phyloP scores from a whole-genome alignment of 2,888 invertebrate species.

The Ectemnius cavifrons region DNA sequence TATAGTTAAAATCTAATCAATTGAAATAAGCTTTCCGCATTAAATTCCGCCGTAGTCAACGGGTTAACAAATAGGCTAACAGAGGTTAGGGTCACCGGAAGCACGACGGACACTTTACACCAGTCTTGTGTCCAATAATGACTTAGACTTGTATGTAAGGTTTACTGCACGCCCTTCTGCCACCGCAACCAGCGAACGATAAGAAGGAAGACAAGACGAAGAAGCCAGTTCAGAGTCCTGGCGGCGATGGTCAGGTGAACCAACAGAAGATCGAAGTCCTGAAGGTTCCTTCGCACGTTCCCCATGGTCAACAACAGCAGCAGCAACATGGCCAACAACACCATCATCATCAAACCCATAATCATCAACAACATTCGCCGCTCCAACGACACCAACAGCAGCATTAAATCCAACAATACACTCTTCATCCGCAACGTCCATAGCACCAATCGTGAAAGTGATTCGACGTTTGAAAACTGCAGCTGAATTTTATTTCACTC shows the following conservation, averaged over 20 bases:
- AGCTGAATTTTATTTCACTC: too few species aligned
- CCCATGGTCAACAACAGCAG: constrained; percentile 31
- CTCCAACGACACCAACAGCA: constrained; percentile 5
- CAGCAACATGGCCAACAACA: constrained; percentile 19
- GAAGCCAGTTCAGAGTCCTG: constrained; percentile 21
- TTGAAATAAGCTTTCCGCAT: too few species aligned
- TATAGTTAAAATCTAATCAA: too few species aligned
- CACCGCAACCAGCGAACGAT: constrained; percentile 31
- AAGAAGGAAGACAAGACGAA: constrained; percentile 37
- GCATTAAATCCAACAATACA: background rate
- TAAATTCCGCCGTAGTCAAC: too few species aligned
- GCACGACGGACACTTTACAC: too few species aligned
- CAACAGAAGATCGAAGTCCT: constrained; percentile 37
- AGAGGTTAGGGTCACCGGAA: too few species aligned
- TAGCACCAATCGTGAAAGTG: background rate
- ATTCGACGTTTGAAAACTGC: too few species aligned
- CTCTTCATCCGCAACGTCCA: too few species aligned
- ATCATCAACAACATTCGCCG: constrained; percentile 10
- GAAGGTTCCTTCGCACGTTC: constrained; percentile 26
- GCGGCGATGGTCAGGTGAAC: constrained; percentile 16
- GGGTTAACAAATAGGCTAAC: too few species aligned
- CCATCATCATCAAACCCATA: background rate
- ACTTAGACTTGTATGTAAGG: constrained; percentile 39
- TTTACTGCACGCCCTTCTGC: constrained; percentile 49
- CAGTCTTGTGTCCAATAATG: too few species aligned